These are phyloP conservation scores for Stomorhina lunata DNA, from an alignment of 2,888 invertebrate genomes.

Conservation along the genomic window DNA sequence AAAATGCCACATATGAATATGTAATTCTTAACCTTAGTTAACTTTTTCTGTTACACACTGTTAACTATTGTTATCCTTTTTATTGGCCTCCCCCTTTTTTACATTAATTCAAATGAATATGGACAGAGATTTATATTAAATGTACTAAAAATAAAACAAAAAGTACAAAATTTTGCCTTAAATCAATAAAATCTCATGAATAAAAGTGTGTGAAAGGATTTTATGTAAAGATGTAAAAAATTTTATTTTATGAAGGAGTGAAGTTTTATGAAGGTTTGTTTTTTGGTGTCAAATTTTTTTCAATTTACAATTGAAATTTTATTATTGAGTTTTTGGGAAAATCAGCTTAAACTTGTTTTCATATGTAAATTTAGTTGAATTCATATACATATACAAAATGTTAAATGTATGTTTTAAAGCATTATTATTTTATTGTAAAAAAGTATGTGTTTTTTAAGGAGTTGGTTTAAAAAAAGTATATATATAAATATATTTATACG, in stretches of 20 bases:
- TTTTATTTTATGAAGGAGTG: not conserved
- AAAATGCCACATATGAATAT: too few relatives aligned
- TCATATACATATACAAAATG: not conserved
- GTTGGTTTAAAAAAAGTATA: too few relatives aligned
- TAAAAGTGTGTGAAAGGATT: not conserved
- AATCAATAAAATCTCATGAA: not conserved
- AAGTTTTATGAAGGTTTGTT: not conserved
- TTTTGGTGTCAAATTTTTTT: not conserved
- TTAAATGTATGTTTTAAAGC: too few relatives aligned
- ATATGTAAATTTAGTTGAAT: constrained; percentile 43
- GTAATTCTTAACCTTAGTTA: too few relatives aligned
- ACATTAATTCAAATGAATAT: not conserved
- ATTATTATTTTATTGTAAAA: too few relatives aligned
- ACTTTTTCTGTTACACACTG: too few relatives aligned
- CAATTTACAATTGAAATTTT: constrained; percentile 56
- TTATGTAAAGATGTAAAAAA: not conserved
- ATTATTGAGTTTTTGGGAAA: constrained; percentile 5
- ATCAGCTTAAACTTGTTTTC: constrained; percentile 41
- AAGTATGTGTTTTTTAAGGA: too few relatives aligned
- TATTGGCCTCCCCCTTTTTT: too few relatives aligned
- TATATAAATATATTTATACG: too few relatives aligned
- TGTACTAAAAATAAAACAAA: not conserved
- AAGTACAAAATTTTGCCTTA: not conserved
- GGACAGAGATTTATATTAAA: not conserved
- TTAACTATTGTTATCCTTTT: too few relatives aligned